phyloP scores from a whole-genome alignment of 2,113 vertebrate species.

The Thalassarche chlororhynchos region DNA sequence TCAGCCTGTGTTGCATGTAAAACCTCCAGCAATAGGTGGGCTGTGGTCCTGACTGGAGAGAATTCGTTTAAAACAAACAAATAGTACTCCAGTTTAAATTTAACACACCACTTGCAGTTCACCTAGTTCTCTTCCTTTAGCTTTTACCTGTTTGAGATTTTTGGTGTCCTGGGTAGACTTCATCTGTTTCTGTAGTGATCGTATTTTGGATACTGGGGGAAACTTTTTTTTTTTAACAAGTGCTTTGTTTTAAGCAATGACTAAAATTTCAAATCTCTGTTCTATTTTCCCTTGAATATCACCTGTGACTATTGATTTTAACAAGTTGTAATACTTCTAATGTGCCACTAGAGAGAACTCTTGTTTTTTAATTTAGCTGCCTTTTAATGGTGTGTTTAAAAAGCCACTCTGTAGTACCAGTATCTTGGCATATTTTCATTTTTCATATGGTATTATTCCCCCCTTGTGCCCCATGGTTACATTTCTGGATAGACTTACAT shows the following conservation, averaged over 20 bases:
- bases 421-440: not conserved
- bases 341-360: slow-evolving; percentile 47
- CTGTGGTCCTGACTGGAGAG: not conserved
- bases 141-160: not conserved
- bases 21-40: not conserved
- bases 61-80: not conserved
- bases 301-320: not conserved
- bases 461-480: not conserved
- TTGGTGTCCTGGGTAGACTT: not conserved
- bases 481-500: not conserved
- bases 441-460: not conserved
- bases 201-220: not conserved
- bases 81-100: not conserved
- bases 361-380: not conserved
- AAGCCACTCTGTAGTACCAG: not conserved
- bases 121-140: not conserved
- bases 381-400: not conserved
- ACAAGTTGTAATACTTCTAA: not conserved
- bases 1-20: not conserved
- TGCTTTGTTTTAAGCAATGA: not conserved
- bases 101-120: not conserved
- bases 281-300: not conserved
- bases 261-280: not conserved
- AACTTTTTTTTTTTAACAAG: not conserved
- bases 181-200: not conserved